These are phyloP conservation scores for Drosophila watanabei DNA, from an alignment of 1,140 invertebrate genomes.

Conservation along the genomic window DNA sequence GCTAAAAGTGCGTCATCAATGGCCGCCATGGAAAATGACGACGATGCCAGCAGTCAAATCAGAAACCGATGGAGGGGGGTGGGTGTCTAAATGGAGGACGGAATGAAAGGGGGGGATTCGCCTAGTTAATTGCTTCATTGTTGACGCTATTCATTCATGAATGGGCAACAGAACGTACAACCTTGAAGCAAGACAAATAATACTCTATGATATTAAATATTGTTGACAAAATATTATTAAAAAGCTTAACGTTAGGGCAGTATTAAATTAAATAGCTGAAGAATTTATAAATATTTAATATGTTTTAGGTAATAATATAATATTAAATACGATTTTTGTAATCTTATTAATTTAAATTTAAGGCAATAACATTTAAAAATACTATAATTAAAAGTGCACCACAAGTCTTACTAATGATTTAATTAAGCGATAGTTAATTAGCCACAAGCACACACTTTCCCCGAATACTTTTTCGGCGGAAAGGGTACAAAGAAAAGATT, in stretches of 20 bases:
- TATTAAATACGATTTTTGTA: too few relatives aligned
- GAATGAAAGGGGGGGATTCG: constrained; percentile 29
- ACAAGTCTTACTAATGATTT: not conserved
- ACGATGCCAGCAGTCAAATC: constrained; percentile 49
- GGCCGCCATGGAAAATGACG: constrained; percentile 71
- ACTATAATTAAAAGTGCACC: not conserved
- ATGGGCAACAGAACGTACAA: constrained; percentile 23
- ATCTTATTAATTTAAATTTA: too few relatives aligned
- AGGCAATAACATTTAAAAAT: too few relatives aligned
- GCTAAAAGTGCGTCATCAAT: constrained; percentile 85
- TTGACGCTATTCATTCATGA: constrained; percentile 66
- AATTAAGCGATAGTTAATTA: not conserved
- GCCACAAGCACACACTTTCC: not conserved
- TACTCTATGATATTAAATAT: constrained; percentile 1
- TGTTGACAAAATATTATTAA: too few relatives aligned
- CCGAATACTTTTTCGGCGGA: too few relatives aligned
- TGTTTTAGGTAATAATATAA: too few relatives aligned
- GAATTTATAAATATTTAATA: too few relatives aligned
- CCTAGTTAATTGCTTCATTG: constrained; percentile 66
- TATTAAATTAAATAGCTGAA: too few relatives aligned
- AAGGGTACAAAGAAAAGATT: constrained; percentile 14
- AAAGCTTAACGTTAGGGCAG: too few relatives aligned
- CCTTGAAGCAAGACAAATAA: constrained; percentile 4
- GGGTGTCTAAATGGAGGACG: constrained; percentile 8
- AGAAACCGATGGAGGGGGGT: constrained; percentile 32